These are phyloP conservation scores for Epinotia nisella DNA, from an alignment of 2,888 invertebrate species.

Conservation along the genomic window DNA sequence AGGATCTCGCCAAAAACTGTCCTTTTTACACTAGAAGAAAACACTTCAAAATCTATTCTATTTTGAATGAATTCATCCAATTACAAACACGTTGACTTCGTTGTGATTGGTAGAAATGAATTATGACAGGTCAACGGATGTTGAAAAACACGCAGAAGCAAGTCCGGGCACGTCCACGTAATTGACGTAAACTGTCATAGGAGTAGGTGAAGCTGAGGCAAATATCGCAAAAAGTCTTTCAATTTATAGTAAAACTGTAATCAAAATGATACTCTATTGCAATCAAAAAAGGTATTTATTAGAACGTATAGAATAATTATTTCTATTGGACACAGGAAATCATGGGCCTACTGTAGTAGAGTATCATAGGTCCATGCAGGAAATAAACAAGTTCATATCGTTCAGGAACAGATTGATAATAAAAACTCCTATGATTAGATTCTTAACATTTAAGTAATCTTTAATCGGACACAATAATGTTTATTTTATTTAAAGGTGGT, in stretches of 20 bases:
- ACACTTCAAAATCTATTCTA: neutral
- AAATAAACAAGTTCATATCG: conserved; percentile 9
- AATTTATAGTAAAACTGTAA: neutral
- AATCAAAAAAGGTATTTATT: neutral
- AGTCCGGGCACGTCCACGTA: conserved; percentile 54
- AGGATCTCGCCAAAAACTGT: conserved; percentile 31
- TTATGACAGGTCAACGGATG: neutral
- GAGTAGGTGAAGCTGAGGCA: neutral
- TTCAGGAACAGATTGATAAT: conserved; percentile 2
- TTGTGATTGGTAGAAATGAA: conserved; percentile 27
- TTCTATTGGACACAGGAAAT: conserved; percentile 1
- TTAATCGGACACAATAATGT: neutral
- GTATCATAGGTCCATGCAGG: too few relatives aligned
- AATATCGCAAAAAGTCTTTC: neutral
- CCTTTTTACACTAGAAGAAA: conserved; percentile 6
- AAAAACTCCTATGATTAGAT: neutral
- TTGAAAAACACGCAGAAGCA: conserved; percentile 45
- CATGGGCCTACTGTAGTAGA: too few relatives aligned
- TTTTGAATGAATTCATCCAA: conserved; percentile 24
- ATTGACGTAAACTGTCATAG: conserved; percentile 53
- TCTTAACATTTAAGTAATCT: neutral
- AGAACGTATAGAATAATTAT: neutral
- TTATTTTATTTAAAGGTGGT: neutral
- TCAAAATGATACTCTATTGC: neutral
- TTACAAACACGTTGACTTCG: neutral